These are phyloP conservation scores for Stigmatopora nigra DNA, from an alignment of 2,113 vertebrate species.

Conservation along the genomic window DNA sequence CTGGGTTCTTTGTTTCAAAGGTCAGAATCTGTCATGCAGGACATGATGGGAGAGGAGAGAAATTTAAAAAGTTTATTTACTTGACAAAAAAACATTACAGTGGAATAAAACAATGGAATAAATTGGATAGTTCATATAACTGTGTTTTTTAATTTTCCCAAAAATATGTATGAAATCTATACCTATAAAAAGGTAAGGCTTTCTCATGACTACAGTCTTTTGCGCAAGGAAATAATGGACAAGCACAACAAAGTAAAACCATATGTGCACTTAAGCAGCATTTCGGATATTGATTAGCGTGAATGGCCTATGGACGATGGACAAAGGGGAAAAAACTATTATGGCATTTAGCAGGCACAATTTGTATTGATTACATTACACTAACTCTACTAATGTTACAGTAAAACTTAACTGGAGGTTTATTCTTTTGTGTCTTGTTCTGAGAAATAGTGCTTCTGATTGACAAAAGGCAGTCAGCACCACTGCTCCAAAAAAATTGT, in stretches of 20 bases:
- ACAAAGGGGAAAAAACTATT: slow-evolving; percentile 67
- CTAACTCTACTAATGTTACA: slow-evolving; percentile 60
- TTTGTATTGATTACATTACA: slow-evolving; percentile 65
- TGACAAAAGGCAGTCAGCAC: slow-evolving; percentile 44
- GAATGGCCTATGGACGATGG: slow-evolving; percentile 47
- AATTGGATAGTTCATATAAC: not conserved
- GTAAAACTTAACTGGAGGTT: slow-evolving; percentile 46
- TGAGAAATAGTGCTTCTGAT: slow-evolving; percentile 33
- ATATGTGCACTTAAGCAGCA: slow-evolving; percentile 64
- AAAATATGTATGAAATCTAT: no score
- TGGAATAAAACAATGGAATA: not conserved
- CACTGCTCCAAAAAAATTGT: slow-evolving; percentile 35
- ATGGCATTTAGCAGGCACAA: slow-evolving; percentile 66
- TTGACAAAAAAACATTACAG: not conserved
- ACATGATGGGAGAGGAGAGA: no score
- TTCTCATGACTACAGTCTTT: slow-evolving; percentile 8
- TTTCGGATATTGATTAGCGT: slow-evolving; percentile 71
- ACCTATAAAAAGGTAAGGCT: not conserved
- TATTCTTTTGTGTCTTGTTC: slow-evolving; percentile 46
- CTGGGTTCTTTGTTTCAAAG: slow-evolving; percentile 93
- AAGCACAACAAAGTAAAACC: slow-evolving; percentile 42
- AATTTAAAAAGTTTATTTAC: no score
- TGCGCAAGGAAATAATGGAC: slow-evolving; percentile 23
- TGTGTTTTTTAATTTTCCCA: no score
- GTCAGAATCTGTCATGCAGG: slow-evolving; percentile 81